Conservation (phyloP, 1,140 invertebrate species). For the Venturia canescens region DNA sequence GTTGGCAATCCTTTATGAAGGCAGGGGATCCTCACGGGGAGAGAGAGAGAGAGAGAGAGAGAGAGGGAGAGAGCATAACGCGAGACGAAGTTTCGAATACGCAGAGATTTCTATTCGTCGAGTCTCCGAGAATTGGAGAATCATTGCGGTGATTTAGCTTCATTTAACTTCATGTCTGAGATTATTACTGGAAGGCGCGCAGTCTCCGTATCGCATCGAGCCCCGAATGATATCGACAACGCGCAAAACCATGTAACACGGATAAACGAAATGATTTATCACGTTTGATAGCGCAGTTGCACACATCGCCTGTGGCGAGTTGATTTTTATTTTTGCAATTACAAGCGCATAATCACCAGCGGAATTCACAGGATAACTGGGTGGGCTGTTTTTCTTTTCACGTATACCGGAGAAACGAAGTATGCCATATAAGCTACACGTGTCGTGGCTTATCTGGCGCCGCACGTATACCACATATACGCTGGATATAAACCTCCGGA, state of each 20-base stretch:
- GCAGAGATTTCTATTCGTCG: slow-evolving; percentile 1
- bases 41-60: no score
- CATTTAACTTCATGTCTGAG: background rate
- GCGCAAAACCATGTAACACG: slow-evolving; percentile 23
- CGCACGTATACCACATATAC: slow-evolving; percentile 17
- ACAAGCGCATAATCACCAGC: slow-evolving; percentile 14
- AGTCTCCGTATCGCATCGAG: background rate
- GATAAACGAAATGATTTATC: slow-evolving; percentile 43
- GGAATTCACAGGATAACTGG: slow-evolving; percentile 41
- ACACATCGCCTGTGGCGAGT: slow-evolving; percentile 31
- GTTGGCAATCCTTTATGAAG: slow-evolving; percentile 62
- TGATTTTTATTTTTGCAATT: slow-evolving; percentile 23
- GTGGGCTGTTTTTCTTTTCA: slow-evolving; percentile 42
- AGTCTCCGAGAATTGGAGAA: slow-evolving; percentile 19
- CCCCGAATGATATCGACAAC: slow-evolving; percentile 39
- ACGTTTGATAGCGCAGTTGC: slow-evolving; percentile 29
- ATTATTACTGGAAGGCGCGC: background rate
- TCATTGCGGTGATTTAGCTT: slow-evolving; percentile 16
- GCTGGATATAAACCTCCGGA: slow-evolving; percentile 10
- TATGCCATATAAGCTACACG: slow-evolving; percentile 13
- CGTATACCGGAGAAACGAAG: slow-evolving; percentile 13
- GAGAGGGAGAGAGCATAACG: background rate
- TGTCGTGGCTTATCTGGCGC: slow-evolving; percentile 43
- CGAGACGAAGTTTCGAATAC: background rate
- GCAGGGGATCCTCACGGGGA: background rate